A percentile compares a stretch with the other conserved stretches of the same genome.
phyloP scores from a whole-genome alignment of 2,797 vertebrate genomes.

The Falco concolor region DNA sequence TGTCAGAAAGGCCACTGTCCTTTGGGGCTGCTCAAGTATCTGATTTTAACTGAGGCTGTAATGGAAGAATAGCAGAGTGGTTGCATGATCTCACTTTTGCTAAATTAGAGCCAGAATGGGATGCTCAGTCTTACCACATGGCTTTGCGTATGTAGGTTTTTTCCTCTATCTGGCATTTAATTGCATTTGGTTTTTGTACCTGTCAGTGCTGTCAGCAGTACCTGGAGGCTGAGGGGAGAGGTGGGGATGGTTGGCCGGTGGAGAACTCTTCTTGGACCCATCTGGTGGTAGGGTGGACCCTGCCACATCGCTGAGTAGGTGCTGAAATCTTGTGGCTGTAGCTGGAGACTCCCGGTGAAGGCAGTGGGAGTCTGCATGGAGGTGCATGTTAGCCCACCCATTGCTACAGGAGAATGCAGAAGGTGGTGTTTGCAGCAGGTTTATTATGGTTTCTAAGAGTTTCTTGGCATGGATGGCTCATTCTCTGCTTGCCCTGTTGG shows the following conservation, averaged over 20 bases:
- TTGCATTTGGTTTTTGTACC: not conserved
- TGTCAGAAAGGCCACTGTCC: not conserved
- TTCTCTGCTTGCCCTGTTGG: not conserved
- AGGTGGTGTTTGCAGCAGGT: not conserved
- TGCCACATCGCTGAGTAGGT: rapidly evolving
- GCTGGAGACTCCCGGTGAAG: not conserved
- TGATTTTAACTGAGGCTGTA: not conserved
- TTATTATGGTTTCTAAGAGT: not conserved
- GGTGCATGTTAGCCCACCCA: rapidly evolving
- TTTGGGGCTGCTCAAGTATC: not conserved
- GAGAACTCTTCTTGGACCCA: not conserved
- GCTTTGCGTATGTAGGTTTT: not conserved
- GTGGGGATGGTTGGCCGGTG: not conserved
- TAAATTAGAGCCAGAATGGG: not conserved
- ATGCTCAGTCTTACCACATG: not conserved
- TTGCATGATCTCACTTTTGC: not conserved
- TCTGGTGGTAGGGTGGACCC: not conserved
- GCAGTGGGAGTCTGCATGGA: not conserved
- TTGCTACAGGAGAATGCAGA: not conserved
- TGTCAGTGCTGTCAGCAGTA: not conserved
- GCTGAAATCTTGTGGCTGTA: not conserved
- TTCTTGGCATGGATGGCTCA: not conserved
- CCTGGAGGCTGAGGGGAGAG: not conserved
- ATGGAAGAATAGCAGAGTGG: not conserved
- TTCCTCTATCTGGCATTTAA: not conserved